Base-by-base conservation (phyloP, 2,113 vertebrate genomes). In the Cebidichthys violaceus region DNA sequence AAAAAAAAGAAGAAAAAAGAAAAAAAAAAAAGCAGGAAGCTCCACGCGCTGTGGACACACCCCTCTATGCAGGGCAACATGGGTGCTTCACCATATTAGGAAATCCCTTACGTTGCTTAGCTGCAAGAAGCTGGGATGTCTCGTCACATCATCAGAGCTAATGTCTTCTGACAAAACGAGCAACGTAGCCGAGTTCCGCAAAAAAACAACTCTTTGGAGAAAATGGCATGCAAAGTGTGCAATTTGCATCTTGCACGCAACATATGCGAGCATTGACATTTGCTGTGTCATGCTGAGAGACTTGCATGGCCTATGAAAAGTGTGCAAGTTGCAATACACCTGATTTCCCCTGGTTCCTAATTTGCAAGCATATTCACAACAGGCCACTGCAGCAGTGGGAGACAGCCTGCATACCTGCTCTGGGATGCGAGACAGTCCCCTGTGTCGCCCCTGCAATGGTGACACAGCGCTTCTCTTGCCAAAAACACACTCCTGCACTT, bases 71-170 rank as follows among this genome's bases (percentile, higher is more conserved):
- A 66, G 64, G 81, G 70, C 85, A 87, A 88, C 84, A 87, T 66
- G 84, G 64, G 50, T 31, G 78, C 79, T 72, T 92, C 88, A 55
- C 93, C 93, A 94, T 94, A 95, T 93, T 93, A 94, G 93, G 94
- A 93, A 92, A 93, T 92, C 90, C 92, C 91, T 88, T 82, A 11
- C 57, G 94, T 95, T 94, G 92, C 93, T 87, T 88, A 88, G 93
- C 92, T 93, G 82, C 92, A 79, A 90, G 88, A 94, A 93, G 89
- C 93, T 73, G 86, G 89, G 90, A 90, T 89, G 85, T 90, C 90
- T 89, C 33, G 67, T 83, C 82, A 82, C 71, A 66, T 81, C 77
- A 3, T 43, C 29, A 41, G 14, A 35, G 22, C 9, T 70, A 4
- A 67, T 79, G 24, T 67, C 35, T 52, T 39, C 33, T 67, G 45